A percentile compares a stretch with the other conserved stretches of the same genome.
These are phyloP conservation scores for Cetoscarus ocellatus DNA, from an alignment of 2,797 vertebrate genomes.

Conservation along the genomic window DNA sequence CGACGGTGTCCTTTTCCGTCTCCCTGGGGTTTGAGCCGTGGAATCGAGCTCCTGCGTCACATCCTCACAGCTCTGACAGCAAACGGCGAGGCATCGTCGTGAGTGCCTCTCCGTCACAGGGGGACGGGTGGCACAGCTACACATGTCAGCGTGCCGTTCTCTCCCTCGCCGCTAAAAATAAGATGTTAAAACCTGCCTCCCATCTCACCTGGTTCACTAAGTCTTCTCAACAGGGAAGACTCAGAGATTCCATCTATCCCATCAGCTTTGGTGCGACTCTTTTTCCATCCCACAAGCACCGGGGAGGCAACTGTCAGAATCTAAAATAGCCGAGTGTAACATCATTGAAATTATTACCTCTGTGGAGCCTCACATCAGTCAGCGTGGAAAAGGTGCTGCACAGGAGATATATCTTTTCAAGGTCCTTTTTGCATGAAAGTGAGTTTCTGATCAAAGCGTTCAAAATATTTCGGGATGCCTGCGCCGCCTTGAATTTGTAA, in stretches of 20 bases:
- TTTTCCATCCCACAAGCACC: constrained; percentile 41
- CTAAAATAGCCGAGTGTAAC: constrained; percentile 34
- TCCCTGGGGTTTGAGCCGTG: constrained; percentile 53
- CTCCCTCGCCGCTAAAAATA: constrained; percentile 78
- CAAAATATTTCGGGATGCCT: constrained; percentile 37
- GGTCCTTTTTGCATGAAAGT: constrained; percentile 45
- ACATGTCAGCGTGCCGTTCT: constrained; percentile 56
- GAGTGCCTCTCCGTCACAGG: constrained; percentile 69
- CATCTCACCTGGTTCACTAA: constrained; percentile 61
- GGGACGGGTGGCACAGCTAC: constrained; percentile 54
- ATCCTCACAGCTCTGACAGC: constrained; percentile 73
- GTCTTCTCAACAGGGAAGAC: constrained; percentile 62
- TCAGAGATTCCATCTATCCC: constrained; percentile 59
- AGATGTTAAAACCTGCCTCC: constrained; percentile 71
- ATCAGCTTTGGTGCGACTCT: constrained; percentile 52
- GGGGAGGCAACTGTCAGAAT: constrained; percentile 52
- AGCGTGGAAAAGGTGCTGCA: constrained; percentile 18
- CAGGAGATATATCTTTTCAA: constrained; percentile 40
- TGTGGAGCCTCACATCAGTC: constrained; percentile 41
- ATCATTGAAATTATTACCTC: constrained; percentile 54
- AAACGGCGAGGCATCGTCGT: constrained; percentile 55
- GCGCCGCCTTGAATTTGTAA: constrained; percentile 46
- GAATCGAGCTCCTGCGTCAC: constrained; percentile 67
- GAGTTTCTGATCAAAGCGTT: constrained; percentile 54
- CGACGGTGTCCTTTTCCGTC: constrained; percentile 54